Base-by-base conservation (phyloP, 1,140 invertebrate species). In the Drosophila jambulina region DNA sequence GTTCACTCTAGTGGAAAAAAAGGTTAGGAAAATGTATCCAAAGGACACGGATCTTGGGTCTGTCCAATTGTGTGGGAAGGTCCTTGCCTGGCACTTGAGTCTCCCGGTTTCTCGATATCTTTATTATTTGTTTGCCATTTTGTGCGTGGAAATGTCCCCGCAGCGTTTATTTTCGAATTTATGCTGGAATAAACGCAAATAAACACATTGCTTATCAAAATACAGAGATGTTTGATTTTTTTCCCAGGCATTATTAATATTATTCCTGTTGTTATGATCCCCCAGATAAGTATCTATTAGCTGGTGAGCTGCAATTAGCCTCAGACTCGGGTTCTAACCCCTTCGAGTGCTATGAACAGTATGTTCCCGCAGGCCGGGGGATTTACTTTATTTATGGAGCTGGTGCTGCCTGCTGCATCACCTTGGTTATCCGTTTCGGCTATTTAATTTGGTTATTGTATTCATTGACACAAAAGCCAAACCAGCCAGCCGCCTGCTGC, bases 51-150 rank as follows among this genome's bases (percentile, higher is more conserved):
- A 46, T 53, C 63, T 43, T 29, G 43, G 34, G 53, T 25, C 63
- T 45, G 32, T 57, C 34, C 59, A 54, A 38, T 61, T 69, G 36
- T 69, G 17, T 46, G 83, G 84, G 84, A 83, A 83, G 83, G 48
- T 58, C 82, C 53, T 56, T 56, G 53, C 53, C 53, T 0, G 53
- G 75, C 83, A 87, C 82, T 85, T 72, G 79, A 84, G 61, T 51
- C 53, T 5, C 36, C 40, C 32, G 40, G 45, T 34, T 29, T 43
- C 36, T 67, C 65, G 63, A 84, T 83, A 62, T 87, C 74, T 84
- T 88, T 88, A 90, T 88, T 88, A 90, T 88, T 84, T 86, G 82
- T 87, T 86, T 88, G 84, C 84, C 84, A 88, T 88, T 88, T 90
- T 6, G 49, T 72, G 63, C 68, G 80, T 51, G 27, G 72, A 79